These are phyloP conservation scores for Notarius lentiginosus DNA, from an alignment of 2,113 vertebrate species.

Conservation along the genomic window DNA sequence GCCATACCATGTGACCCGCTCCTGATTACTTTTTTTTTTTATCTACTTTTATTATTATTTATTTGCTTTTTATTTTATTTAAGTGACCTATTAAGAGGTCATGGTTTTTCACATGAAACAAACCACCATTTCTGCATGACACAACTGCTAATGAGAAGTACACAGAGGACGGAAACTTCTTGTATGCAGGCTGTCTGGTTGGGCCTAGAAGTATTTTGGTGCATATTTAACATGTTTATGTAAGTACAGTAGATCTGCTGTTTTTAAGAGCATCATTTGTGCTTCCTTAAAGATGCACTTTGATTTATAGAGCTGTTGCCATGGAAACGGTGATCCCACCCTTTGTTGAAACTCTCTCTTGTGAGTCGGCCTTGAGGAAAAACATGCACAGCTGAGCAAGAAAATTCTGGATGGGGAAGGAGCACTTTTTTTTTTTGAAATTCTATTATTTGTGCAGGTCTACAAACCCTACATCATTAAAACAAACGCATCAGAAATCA, in stretches of 20 bases:
- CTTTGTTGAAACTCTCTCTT: background rate
- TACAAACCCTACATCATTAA: background rate
- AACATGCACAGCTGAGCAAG: background rate
- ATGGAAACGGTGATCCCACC: background rate
- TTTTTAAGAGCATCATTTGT: background rate
- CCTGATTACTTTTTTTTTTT: background rate
- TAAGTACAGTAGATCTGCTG: background rate
- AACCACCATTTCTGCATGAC: background rate
- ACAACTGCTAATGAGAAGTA: background rate
- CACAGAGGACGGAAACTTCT: background rate
- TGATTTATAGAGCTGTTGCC: background rate
- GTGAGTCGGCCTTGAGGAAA: slow-evolving; percentile 4
- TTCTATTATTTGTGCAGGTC: background rate
- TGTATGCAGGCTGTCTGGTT: background rate
- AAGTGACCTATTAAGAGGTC: background rate
- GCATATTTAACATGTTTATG: background rate
- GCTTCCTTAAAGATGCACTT: background rate
- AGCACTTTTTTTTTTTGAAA: background rate
- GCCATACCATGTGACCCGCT: slow-evolving; percentile 64
- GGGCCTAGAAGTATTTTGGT: background rate
- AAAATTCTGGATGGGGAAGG: background rate
- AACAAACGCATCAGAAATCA: background rate
- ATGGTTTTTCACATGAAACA: background rate
- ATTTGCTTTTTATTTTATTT: background rate
- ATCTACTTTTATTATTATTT: background rate